Base-by-base conservation (phyloP, 2,113 vertebrate species). In the Psilopsiagon aurifrons region DNA sequence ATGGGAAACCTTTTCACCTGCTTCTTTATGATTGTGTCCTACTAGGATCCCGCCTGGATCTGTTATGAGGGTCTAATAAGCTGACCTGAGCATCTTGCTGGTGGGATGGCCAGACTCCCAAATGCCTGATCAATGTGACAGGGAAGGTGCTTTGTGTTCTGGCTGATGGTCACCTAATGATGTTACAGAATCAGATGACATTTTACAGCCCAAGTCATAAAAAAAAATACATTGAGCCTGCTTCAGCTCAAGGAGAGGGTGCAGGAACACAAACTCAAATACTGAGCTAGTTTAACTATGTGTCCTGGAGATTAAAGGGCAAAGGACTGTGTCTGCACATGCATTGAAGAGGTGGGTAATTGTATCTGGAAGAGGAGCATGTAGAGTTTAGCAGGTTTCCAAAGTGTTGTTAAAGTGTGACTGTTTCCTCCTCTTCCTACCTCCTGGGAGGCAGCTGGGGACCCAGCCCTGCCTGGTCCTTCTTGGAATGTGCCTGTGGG, bases 251-350 rank as follows among this genome's bases (percentile, higher is more conserved):
- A 80, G 85, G 33, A 60, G 24, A 46, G 82, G 57, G 86, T 79
- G 81, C 55, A 80, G 69, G 57, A 81, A 47, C 67, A 13, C 70
- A 73, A 89, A 47, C 59, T 23, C 69, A 47, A 74, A 76, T 47
- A 3, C 54, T 59, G 39, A 47, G 76, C 49, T 69, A 23, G 39
- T 95, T 95, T 94, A 90, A 95, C 68, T 86, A 6, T 0, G 3
- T 76, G 78, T 76, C 52, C 93, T 91, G 90, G 54, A 88, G 92
- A 83, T 93, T 35, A 90, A 62, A 92, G 82, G 67, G 81, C 55
- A 23, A 52, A 76, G 81, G 86, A 8, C 79, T 39, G 43, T 37
- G 74, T 68, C 62, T 96, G 90, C 85, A 15, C 3, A 0, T 11
- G 5, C 70, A 1, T 31, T 80, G 49, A 59, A 46, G 54, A 18